Evolutionary conservation across 2,113 vertebrate species (phyloP).

Genomic region (Canis aureus): DNA sequence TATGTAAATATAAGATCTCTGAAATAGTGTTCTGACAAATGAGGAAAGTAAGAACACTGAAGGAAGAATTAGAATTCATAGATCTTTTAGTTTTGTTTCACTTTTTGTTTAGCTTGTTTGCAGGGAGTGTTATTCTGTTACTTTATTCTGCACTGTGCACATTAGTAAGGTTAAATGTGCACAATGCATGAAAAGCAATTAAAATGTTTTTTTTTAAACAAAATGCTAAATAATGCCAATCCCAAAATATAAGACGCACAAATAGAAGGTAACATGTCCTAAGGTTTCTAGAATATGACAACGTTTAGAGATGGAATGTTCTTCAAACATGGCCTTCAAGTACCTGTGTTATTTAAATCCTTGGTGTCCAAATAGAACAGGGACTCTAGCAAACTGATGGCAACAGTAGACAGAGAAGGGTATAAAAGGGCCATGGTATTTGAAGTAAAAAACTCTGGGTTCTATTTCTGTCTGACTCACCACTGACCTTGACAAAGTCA

Average conservation of each 20-base stretch:
- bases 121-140: no score
- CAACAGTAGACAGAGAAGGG: neutral
- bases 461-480: slow-evolving; percentile 13
- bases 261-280: neutral
- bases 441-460: neutral
- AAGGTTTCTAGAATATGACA: neutral
- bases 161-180: slow-evolving; percentile 48
- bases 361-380: neutral
- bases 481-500: slow-evolving; percentile 45
- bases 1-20: slow-evolving; percentile 22
- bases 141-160: neutral
- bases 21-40: slow-evolving; percentile 13
- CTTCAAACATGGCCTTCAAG: neutral
- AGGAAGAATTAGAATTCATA: neutral
- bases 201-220: neutral
- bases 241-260: slow-evolving; percentile 4
- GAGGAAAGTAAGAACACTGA: slow-evolving; percentile 29
- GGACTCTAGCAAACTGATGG: neutral
- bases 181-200: neutral
- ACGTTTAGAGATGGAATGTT: slow-evolving; percentile 33
- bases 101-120: neutral
- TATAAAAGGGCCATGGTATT: neutral
- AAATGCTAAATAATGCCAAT: slow-evolving; percentile 28
- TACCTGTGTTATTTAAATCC: neutral
- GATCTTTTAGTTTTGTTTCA: neutral